Evolutionary conservation across 1,140 invertebrate species (phyloP).

Genomic region (Cryptotermes secundus): DNA sequence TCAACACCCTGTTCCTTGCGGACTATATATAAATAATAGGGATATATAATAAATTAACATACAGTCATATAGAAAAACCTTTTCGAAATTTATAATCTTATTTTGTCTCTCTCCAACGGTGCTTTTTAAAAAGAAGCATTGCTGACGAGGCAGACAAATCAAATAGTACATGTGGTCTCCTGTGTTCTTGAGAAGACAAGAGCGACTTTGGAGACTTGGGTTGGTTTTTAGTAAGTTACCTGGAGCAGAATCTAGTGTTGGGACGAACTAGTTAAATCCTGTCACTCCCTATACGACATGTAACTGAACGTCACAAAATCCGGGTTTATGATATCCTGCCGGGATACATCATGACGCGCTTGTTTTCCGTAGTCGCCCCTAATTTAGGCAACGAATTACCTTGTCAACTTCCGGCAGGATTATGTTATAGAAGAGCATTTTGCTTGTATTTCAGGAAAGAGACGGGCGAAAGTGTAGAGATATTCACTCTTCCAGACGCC

Average conservation of each 20-base stretch:
- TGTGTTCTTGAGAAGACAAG: background rate
- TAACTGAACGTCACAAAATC: slow-evolving; percentile 11
- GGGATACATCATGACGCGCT: background rate
- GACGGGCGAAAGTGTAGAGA: background rate
- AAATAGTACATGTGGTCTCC: no score
- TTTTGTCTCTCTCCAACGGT: no score
- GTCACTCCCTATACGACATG: background rate
- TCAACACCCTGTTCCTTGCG: no score
- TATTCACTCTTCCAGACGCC: slow-evolving; percentile 13
- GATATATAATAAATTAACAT: no score
- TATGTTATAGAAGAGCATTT: slow-evolving; percentile 12
- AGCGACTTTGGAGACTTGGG: background rate
- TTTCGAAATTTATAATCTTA: no score
- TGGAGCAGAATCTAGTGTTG: background rate
- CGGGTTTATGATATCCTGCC: slow-evolving; percentile 2
- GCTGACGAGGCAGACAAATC: no score
- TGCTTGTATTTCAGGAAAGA: background rate
- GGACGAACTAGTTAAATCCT: background rate
- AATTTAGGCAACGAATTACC: background rate
- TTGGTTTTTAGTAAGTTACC: background rate
- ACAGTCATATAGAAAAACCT: no score
- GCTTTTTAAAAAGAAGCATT: no score
- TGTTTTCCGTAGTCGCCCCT: background rate
- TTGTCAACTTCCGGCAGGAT: background rate
- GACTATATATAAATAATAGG: no score